A percentile compares a stretch with the other conserved stretches of the same genome.
Conservation (phyloP, 2,888 invertebrate species). For the Clusia tigrina region DNA sequence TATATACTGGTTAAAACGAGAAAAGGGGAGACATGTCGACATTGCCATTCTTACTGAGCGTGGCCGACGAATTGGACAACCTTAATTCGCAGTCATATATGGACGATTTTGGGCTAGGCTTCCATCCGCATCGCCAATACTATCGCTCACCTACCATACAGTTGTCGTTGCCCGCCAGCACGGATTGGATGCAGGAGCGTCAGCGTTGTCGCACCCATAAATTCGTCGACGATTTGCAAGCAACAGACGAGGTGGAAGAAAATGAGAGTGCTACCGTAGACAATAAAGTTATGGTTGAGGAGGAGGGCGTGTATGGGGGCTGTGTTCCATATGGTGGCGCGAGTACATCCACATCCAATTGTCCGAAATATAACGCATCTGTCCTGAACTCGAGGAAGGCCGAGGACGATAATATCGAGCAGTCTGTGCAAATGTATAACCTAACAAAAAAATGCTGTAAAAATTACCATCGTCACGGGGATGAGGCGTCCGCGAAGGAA, state of each 20-base stretch:
- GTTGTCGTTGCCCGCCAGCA: constrained; percentile 60
- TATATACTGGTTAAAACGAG: no score
- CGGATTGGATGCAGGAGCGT: constrained; percentile 59
- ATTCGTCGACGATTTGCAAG: constrained; percentile 54
- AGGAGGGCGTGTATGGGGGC: constrained; percentile 27
- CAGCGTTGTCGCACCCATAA: constrained; percentile 52
- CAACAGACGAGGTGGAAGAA: constrained; percentile 42
- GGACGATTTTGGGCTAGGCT: constrained; percentile 63
- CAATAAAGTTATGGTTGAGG: constrained; percentile 29
- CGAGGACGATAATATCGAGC: constrained; percentile 58
- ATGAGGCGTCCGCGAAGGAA: constrained; percentile 27
- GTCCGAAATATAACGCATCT: constrained; percentile 35
- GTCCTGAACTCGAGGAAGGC: constrained; percentile 44
- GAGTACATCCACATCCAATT: constrained; percentile 23
- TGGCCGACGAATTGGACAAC: constrained; percentile 63
- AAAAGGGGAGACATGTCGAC: constrained; percentile 63
- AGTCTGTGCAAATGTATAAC: constrained; percentile 60
- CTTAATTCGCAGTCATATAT: constrained; percentile 61
- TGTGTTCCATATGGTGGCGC: constrained; percentile 4
- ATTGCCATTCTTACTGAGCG: constrained; percentile 60
- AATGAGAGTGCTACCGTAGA: constrained; percentile 24
- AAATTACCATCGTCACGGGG: constrained; percentile 56
- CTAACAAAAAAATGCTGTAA: constrained; percentile 61
- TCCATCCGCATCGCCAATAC: constrained; percentile 63
- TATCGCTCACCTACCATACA: constrained; percentile 62